These are phyloP conservation scores for Protophormia terraenovae DNA, from an alignment of 2,888 invertebrate species.

Conservation along the genomic window DNA sequence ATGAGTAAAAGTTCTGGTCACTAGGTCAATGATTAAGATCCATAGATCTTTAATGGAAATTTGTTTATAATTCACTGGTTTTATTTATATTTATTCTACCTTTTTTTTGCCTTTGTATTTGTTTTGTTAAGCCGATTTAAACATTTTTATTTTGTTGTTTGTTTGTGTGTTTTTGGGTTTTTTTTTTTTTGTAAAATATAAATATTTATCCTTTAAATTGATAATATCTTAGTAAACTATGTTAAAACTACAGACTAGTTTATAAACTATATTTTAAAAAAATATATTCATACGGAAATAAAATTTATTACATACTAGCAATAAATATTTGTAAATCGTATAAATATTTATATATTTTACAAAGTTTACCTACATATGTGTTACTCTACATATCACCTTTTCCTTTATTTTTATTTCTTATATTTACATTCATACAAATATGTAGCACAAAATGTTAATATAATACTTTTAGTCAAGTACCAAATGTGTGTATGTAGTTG, in stretches of 20 bases:
- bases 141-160: conserved; percentile 4
- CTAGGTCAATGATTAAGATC: conserved; percentile 36
- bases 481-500: too few relatives aligned
- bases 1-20: too few relatives aligned
- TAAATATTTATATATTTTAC: neutral
- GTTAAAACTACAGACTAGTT: neutral
- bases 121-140: conserved; percentile 31
- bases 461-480: too few relatives aligned
- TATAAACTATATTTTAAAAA: neutral
- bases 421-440: too few relatives aligned
- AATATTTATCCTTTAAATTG: conserved; percentile 46
- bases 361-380: neutral
- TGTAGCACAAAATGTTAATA: too few relatives aligned
- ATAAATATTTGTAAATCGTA: neutral
- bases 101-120: neutral
- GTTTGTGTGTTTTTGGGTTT: neutral
- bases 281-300: neutral
- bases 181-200: conserved; percentile 21
- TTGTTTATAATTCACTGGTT: conserved; percentile 19
- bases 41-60: conserved; percentile 43
- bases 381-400: too few relatives aligned
- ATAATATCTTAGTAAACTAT: conserved; percentile 30
- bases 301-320: neutral
- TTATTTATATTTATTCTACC: neutral
- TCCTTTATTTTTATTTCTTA: too few relatives aligned